A percentile compares a stretch with the other conserved stretches of the same genome.
Evolutionary conservation across 2,113 vertebrate genomes (phyloP).

Genomic region (Acrocephalus kingi): DNA sequence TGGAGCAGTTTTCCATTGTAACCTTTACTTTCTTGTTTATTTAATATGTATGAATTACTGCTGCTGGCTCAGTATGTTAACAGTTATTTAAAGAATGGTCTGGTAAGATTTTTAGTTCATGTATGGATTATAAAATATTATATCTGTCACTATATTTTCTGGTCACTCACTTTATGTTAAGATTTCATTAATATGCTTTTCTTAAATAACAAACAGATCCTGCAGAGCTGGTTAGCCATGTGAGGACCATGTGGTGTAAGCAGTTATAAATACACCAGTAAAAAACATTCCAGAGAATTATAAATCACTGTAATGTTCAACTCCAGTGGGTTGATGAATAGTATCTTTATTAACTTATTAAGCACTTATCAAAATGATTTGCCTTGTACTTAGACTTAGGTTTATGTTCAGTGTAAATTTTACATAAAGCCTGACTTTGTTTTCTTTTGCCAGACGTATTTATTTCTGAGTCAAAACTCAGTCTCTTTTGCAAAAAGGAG

Average conservation of each 20-base stretch:
- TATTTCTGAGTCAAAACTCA: conserved; percentile 63
- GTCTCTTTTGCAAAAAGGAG: conserved; percentile 28
- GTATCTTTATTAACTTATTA: conserved; percentile 49
- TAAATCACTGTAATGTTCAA: conserved; percentile 33
- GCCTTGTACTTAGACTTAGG: not conserved
- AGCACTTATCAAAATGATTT: conserved; percentile 40
- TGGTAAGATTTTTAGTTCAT: not conserved
- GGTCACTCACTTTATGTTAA: conserved; percentile 26
- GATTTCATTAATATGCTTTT: conserved; percentile 23
- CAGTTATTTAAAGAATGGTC: not conserved
- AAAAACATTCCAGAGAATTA: conserved; percentile 50
- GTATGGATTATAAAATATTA: not conserved
- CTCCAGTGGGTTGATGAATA: not conserved
- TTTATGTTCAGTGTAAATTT: conserved; percentile 12
- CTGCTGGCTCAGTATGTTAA: not conserved
- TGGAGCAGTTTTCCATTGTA: not conserved
- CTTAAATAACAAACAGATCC: conserved; percentile 45
- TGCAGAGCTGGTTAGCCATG: conserved; percentile 50
- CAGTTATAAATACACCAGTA: conserved; percentile 58
- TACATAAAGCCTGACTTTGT: conserved; percentile 28
- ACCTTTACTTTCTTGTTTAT: not conserved
- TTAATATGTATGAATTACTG: not conserved
- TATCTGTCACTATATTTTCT: not conserved
- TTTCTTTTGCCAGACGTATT: conserved; percentile 5
- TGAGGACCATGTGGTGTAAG: conserved; percentile 43